Conservation (phyloP, 2,113 vertebrate genomes). For the Naja naja region DNA sequence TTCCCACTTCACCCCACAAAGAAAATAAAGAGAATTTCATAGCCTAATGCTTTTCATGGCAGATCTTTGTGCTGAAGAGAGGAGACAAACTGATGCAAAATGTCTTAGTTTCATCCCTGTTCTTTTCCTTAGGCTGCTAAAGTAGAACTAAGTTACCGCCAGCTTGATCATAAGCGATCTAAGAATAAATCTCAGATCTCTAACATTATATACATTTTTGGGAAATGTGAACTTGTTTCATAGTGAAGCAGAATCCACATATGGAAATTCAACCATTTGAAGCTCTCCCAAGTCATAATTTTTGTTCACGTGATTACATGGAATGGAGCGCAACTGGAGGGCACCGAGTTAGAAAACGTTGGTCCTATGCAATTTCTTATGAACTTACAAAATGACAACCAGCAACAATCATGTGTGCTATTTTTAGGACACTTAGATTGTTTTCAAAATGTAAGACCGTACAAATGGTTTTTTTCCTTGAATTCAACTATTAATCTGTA, state of each 20-base stretch:
- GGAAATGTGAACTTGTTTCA: background rate
- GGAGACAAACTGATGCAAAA: background rate
- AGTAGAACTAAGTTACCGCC: background rate
- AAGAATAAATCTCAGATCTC: background rate
- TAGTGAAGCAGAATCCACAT: background rate
- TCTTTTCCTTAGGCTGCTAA: background rate
- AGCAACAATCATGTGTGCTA: background rate
- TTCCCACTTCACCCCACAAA: background rate
- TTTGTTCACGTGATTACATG: background rate
- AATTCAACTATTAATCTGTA: constrained; percentile 56
- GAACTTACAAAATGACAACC: background rate
- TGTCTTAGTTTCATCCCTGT: background rate
- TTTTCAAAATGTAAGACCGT: background rate
- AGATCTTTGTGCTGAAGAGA: background rate
- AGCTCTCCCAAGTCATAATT: background rate
- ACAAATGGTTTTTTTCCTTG: background rate
- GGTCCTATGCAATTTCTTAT: background rate
- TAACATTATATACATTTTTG: background rate
- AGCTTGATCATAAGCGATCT: background rate
- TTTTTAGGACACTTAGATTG: background rate
- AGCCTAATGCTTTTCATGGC: background rate
- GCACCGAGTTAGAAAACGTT: background rate
- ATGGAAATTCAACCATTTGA: background rate
- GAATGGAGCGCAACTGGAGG: background rate
- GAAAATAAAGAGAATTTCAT: background rate